Evolutionary conservation across 2,113 vertebrate genomes (phyloP), one percentile per base, ranked within the genome.

Genomic region (Aptenodytes forsteri): DNA sequence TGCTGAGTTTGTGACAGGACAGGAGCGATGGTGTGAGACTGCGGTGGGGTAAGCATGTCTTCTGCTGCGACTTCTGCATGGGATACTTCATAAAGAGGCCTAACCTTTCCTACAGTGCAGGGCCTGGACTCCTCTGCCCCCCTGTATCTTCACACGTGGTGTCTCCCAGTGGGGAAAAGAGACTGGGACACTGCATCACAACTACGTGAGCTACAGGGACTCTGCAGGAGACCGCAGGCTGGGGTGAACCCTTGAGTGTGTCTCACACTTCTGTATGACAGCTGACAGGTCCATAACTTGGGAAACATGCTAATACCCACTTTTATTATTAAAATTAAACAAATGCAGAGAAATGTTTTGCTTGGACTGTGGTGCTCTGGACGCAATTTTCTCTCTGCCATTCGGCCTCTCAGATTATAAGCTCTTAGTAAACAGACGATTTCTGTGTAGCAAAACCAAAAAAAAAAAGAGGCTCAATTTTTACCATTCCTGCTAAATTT

Each of bases 71-170:
- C 22, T 82, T 78, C 32, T 46, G 34, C 3, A 15, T 21, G 44
- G 4, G 23, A 42, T 1, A 2, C 20, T 46, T 34, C 17, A 32
- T 13, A 16, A 71, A 34, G 61, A 50, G 38, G 10, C 10, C 1
- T 34, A 72, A 1, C 7, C 7, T 54, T 52, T 62, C 14, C 13
- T n/a, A n/a, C 8, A 42, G 11, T 2, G 1, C 15, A 40, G 47
- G 47, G 13, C 21, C 12, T 5, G 4, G 7, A 32, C 16, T 44
- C 6, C 40, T 64, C 34, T 71, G 19, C 20, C 10, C 14, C 26
- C 67, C 55, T 78, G 10, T 29, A 6, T 38, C 42, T 42, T 79
- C 65, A 49, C 23, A 25, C 0, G 0, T 32, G 30, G 27, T 13
- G 5, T 77, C 18, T 62, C 50, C 50, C n/a, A 25, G 26, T 32